These are phyloP conservation scores for Cheilosia variabilis DNA, from an alignment of 2,888 invertebrate species.

Conservation along the genomic window DNA sequence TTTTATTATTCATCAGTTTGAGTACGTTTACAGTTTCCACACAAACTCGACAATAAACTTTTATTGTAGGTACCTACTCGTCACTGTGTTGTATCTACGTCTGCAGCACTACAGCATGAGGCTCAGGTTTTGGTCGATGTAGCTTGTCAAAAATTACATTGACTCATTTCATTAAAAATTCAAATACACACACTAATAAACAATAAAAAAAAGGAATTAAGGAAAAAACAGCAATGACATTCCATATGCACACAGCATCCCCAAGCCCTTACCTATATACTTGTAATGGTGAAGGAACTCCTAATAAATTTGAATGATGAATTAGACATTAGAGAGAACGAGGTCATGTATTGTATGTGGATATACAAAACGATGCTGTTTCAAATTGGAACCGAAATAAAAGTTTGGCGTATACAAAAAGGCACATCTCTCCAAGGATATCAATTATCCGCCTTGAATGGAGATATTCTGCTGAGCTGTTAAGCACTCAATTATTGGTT, in stretches of 20 bases:
- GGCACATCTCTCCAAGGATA: neutral
- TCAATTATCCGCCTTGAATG: slow-evolving; percentile 34
- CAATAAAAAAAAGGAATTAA: slow-evolving; percentile 21
- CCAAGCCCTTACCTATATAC: neutral
- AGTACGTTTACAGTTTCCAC: slow-evolving; percentile 41
- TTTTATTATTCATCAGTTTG: slow-evolving; percentile 65
- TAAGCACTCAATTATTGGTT: slow-evolving; percentile 50
- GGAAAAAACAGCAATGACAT: slow-evolving; percentile 16
- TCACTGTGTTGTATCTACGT: slow-evolving; percentile 6
- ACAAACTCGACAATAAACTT: slow-evolving; percentile 50
- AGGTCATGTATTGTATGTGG: neutral
- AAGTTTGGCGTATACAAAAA: neutral
- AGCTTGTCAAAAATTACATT: slow-evolving; percentile 42
- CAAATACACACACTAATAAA: neutral
- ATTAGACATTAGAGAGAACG: slow-evolving; percentile 23
- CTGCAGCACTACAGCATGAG: neutral
- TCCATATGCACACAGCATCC: slow-evolving; percentile 19
- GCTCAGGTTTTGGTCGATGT: slow-evolving; percentile 19
- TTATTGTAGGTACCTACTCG: slow-evolving; percentile 23
- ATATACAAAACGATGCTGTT: neutral
- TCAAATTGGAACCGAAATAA: slow-evolving; percentile 2
- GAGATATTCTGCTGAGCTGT: slow-evolving; percentile 40
- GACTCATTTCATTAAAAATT: slow-evolving; percentile 47
- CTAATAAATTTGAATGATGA: slow-evolving; percentile 48
- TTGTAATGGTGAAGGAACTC: neutral